Conservation (phyloP, 2,113 vertebrate species). For the Nestor notabilis region DNA sequence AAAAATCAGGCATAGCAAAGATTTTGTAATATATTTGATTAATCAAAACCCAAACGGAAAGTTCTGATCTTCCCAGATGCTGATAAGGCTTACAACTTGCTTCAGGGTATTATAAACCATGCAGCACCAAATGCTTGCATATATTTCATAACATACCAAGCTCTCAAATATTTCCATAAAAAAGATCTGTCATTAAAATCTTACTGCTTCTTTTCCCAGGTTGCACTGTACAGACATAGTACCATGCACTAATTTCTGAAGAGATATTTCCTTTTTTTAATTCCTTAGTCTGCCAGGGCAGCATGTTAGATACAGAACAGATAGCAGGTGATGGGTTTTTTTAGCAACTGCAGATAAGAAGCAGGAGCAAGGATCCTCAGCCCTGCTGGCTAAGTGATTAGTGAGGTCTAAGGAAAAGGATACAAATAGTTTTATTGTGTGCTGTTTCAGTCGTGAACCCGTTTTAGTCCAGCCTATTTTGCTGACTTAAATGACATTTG, state of each 20-base stretch:
- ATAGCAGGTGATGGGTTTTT: background rate
- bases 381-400: background rate
- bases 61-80: constrained; percentile 52
- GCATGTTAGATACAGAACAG: background rate
- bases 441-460: background rate
- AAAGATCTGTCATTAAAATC: background rate
- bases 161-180: background rate
- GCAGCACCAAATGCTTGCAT: constrained; percentile 32
- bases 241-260: background rate
- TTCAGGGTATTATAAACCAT: constrained; percentile 37
- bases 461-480: background rate
- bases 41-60: constrained; percentile 32
- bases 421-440: background rate
- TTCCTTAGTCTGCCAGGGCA: background rate
- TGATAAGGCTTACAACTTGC: constrained; percentile 39
- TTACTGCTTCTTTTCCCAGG: background rate
- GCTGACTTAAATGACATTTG: background rate
- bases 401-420: background rate
- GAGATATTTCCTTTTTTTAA: background rate
- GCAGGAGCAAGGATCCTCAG: background rate
- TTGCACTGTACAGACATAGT: background rate
- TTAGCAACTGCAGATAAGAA: background rate
- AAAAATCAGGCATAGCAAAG: constrained; percentile 53
- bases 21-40: constrained; percentile 66
- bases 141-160: constrained; percentile 8